Conservation (phyloP, 2,113 vertebrate species). For the Pangasianodon gigas region DNA sequence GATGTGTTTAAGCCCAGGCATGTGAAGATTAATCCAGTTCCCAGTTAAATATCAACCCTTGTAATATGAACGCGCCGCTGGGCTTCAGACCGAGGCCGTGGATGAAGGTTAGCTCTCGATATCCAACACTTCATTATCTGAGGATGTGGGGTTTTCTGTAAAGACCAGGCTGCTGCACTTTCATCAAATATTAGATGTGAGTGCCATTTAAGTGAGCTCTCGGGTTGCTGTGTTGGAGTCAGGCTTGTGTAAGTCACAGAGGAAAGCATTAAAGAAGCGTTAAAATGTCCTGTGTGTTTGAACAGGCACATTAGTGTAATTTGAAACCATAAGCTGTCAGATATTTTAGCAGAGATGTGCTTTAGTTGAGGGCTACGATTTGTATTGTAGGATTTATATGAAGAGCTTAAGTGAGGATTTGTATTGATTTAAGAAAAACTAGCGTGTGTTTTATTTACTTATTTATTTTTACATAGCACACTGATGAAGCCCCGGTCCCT, state of each 20-base stretch:
- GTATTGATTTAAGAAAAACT: not conserved
- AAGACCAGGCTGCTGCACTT: slow-evolving; percentile 34
- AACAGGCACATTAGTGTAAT: not conserved
- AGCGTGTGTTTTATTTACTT: not conserved
- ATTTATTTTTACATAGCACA: too few species aligned
- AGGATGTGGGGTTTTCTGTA: slow-evolving; percentile 35
- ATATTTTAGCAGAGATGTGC: not conserved
- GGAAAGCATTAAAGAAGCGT: not conserved
- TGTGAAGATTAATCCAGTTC: not conserved
- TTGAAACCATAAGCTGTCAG: not conserved
- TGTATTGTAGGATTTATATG: too few species aligned
- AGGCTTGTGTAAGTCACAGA: not conserved
- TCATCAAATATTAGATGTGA: slow-evolving; percentile 40
- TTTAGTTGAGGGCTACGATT: not conserved
- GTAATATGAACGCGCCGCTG: not conserved
- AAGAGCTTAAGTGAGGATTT: not conserved
- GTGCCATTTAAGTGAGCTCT: slow-evolving; percentile 32
- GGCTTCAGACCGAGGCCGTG: not conserved
- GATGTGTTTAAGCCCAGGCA: slow-evolving; percentile 15
- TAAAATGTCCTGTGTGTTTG: not conserved
- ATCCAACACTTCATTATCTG: slow-evolving; percentile 45
- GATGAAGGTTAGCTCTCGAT: slow-evolving; percentile 37
- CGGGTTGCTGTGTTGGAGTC: not conserved
- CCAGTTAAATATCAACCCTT: slow-evolving; percentile 45
- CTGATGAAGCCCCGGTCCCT: too few species aligned